A percentile compares a stretch with the other conserved stretches of the same genome.
Conservation (phyloP, 2,797 vertebrate species). For the Cyclopterus lumpus region DNA sequence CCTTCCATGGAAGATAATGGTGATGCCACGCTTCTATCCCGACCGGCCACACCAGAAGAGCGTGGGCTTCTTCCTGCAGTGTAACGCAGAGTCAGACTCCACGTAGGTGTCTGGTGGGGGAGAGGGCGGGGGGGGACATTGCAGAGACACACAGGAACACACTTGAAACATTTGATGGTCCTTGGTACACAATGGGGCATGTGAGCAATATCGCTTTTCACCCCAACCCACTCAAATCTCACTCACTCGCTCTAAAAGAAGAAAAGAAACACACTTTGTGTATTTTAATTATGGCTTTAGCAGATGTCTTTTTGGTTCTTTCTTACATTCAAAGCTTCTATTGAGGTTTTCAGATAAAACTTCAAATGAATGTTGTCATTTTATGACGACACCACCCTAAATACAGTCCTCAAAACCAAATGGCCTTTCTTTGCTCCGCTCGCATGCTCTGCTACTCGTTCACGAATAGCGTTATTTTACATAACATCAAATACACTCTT, state of each 20-base stretch:
- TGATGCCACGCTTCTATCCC: slow-evolving; percentile 98
- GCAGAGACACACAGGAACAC: background rate
- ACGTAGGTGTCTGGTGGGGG: slow-evolving; percentile 87
- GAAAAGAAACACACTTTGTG: background rate
- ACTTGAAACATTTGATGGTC: background rate
- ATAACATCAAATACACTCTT: background rate
- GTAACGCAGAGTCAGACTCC: slow-evolving; percentile 99
- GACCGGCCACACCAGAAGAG: slow-evolving; percentile 99
- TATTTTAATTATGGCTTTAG: background rate
- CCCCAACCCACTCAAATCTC: background rate
- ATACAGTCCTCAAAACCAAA: background rate
- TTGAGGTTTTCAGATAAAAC: background rate
- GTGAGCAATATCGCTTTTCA: background rate
- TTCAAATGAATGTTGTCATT: background rate
- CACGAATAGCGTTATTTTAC: background rate
- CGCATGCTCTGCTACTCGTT: background rate
- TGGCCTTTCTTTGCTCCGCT: background rate
- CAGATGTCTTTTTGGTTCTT: background rate
- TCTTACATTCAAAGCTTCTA: background rate
- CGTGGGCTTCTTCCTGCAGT: slow-evolving; percentile 99
- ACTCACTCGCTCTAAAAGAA: background rate
- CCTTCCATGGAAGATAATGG: slow-evolving; percentile 99
- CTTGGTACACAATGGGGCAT: background rate
- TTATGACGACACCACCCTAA: background rate
- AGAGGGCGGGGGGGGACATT: background rate